These are phyloP conservation scores for Diglossa cyanea DNA, from an alignment of 2,797 vertebrate genomes.

Conservation along the genomic window DNA sequence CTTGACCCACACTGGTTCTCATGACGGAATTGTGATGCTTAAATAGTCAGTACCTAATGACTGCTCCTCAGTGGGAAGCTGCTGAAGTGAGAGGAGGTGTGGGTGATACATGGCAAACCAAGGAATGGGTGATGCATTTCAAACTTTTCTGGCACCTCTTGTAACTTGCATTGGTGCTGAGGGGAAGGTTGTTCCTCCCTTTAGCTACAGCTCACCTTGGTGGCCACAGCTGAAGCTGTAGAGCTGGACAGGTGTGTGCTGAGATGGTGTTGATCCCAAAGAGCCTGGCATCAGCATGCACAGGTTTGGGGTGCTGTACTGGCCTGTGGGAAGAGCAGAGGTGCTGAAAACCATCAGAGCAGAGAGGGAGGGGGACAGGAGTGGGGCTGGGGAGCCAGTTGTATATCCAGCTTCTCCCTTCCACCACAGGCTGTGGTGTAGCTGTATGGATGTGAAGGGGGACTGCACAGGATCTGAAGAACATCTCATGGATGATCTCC, in stretches of 20 bases:
- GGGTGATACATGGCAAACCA: neutral
- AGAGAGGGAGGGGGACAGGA: neutral
- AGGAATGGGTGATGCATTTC: neutral
- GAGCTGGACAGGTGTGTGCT: neutral
- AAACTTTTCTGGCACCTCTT: neutral
- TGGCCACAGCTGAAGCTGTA: neutral
- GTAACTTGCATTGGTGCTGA: neutral
- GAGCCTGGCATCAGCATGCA: neutral
- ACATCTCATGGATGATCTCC: neutral
- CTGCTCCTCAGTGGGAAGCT: neutral
- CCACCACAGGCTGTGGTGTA: neutral
- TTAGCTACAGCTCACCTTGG: neutral
- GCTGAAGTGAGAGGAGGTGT: neutral
- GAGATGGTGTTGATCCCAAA: neutral
- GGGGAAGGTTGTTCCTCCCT: neutral
- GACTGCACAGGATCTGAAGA: neutral
- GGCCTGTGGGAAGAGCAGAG: neutral
- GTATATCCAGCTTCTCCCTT: neutral
- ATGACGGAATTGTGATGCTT: neutral
- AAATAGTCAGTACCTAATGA: neutral
- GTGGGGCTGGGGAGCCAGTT: neutral
- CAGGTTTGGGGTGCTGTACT: neutral
- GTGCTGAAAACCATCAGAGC: neutral
- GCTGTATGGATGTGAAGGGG: neutral
- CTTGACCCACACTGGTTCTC: neutral